Percentiles rank a stretch among this genome's conserved stretches.
Evolutionary conservation across 1,140 invertebrate genomes (phyloP).

Genomic region (Calephelis nemesis): DNA sequence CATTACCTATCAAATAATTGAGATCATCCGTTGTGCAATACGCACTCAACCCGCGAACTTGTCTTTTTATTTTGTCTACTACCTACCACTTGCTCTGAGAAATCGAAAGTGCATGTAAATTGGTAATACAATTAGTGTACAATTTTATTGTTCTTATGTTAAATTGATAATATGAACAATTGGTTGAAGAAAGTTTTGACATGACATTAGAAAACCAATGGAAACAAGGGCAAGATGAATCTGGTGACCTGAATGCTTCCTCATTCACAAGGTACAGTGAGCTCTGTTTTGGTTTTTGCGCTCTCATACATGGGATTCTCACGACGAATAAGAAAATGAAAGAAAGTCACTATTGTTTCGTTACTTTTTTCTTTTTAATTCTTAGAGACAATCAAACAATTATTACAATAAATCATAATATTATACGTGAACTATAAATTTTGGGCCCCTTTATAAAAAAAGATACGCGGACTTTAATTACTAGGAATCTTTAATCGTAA

Average conservation of each 20-base stretch:
- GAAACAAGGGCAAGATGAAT: constrained; percentile 28
- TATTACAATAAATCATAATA: too few relatives aligned
- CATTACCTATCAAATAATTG: too few relatives aligned
- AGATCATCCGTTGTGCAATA: too few relatives aligned
- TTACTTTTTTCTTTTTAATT: too few relatives aligned
- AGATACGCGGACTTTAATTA: too few relatives aligned
- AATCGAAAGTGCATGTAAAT: not conserved
- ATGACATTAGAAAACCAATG: constrained; percentile 31
- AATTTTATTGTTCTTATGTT: constrained; percentile 24
- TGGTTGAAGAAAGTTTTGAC: constrained; percentile 27
- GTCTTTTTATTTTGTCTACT: not conserved
- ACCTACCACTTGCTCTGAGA: not conserved
- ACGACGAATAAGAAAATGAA: not conserved
- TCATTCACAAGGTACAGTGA: constrained; percentile 22
- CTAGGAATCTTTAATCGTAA: too few relatives aligned
- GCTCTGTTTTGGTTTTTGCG: not conserved
- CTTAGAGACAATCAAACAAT: too few relatives aligned
- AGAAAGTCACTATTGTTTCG: not conserved
- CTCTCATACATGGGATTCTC: constrained; percentile 1
- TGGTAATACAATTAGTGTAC: not conserved
- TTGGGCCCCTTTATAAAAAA: too few relatives aligned
- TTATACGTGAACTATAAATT: too few relatives aligned
- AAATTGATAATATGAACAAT: constrained; percentile 21
- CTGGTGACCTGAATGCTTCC: constrained; percentile 17
- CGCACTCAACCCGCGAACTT: not conserved